phyloP scores from a whole-genome alignment of 37 sponge, comb jelly and placozoan species.

The Geodia barretti region DNA sequence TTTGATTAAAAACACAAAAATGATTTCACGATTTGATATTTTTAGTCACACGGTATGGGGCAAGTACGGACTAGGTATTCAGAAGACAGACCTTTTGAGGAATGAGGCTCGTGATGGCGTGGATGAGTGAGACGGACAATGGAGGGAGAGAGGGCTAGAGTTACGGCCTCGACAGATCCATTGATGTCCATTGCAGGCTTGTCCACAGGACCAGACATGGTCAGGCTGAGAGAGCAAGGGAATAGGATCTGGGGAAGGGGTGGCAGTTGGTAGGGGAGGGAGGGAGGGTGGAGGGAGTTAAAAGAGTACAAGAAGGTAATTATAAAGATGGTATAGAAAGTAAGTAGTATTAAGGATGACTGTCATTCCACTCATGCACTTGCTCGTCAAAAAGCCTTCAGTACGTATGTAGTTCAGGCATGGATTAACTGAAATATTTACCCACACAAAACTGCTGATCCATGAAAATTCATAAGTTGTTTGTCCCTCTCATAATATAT shows the following conservation, averaged over 20 bases:
- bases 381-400: conserved; percentile 5
- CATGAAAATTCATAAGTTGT: too few species aligned
- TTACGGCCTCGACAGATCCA: conserved; percentile 24
- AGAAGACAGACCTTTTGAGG: conserved; percentile 55
- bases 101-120: conserved; percentile 50
- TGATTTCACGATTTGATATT: too few species aligned
- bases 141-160: conserved; percentile 68
- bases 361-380: conserved; percentile 14
- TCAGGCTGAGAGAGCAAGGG: conserved; percentile 32
- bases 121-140: conserved; percentile 67
- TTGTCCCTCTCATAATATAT: too few species aligned
- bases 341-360: neutral
- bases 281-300: neutral
- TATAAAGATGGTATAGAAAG: neutral
- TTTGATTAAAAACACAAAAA: too few species aligned
- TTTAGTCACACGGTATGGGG: too few species aligned
- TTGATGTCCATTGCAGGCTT: conserved; percentile 45
- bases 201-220: conserved; percentile 46
- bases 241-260: conserved; percentile 52
- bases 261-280: neutral
- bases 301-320: neutral
- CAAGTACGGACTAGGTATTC: too few species aligned
- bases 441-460: too few species aligned
- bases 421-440: too few species aligned
- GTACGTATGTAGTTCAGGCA: too few species aligned